Conservation (phyloP, 2,888 invertebrate species). For the Cantharis rustica region DNA sequence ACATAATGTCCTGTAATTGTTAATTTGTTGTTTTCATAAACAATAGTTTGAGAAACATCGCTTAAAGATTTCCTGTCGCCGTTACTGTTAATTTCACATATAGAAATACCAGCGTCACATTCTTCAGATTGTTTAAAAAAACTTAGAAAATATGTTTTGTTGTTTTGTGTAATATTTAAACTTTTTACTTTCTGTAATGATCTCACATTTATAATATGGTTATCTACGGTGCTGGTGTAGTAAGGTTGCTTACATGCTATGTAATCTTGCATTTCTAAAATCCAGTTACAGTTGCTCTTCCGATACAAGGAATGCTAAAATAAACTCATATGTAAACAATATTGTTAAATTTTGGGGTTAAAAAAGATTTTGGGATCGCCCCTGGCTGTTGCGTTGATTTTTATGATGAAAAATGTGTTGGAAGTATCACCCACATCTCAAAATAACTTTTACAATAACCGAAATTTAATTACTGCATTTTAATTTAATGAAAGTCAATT, state of each 20-base stretch:
- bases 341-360: too few species aligned
- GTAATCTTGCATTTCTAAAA: not conserved
- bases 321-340: not conserved
- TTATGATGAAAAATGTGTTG: too few species aligned
- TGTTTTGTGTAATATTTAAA: not conserved
- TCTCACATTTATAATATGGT: constrained; percentile 11
- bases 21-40: not conserved
- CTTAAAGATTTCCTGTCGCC: not conserved
- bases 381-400: too few species aligned
- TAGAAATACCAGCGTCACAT: constrained; percentile 2
- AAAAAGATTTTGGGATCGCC: too few species aligned
- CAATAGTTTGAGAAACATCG: not conserved
- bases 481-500: too few species aligned
- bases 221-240: not conserved
- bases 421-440: too few species aligned
- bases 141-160: constrained; percentile 5
- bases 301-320: not conserved
- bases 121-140: constrained; percentile 7
- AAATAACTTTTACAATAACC: too few species aligned
- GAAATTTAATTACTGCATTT: too few species aligned
- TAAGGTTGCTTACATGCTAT: not conserved
- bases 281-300: not conserved
- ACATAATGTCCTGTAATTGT: constrained; percentile 5
- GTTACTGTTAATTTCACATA: constrained; percentile 4
- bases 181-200: not conserved